Evolutionary conservation across 2,888 invertebrate species (phyloP).

Genomic region (Lithosia quadra): DNA sequence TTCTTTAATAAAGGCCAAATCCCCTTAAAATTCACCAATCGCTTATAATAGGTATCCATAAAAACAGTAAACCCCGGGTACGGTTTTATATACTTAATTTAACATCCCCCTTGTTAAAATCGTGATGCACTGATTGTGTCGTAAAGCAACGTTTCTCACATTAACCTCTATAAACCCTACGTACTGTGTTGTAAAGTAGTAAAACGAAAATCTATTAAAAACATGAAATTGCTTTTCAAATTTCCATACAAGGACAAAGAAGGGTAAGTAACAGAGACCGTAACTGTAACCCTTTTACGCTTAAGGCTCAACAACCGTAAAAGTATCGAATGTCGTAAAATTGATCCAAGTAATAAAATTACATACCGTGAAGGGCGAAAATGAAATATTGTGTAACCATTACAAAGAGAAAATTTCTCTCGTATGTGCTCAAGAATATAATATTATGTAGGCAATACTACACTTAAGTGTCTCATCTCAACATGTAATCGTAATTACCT

Average conservation of each 20-base stretch:
- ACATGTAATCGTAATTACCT: background rate
- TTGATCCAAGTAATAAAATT: constrained; percentile 19
- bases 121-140: constrained; percentile 34
- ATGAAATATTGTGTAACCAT: constrained; percentile 73
- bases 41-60: constrained; percentile 61
- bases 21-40: constrained; percentile 60
- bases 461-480: background rate
- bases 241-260: constrained; percentile 65
- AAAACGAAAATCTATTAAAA: constrained; percentile 59
- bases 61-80: background rate
- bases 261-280: constrained; percentile 59
- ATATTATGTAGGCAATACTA: too few species aligned
- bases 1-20: constrained; percentile 63
- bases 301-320: constrained; percentile 78
- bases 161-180: constrained; percentile 37
- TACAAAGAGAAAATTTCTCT: constrained; percentile 57
- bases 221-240: constrained; percentile 59
- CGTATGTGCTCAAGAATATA: constrained; percentile 15
- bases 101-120: constrained; percentile 33
- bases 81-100: constrained; percentile 18
- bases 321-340: constrained; percentile 64
- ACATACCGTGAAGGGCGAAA: constrained; percentile 52
- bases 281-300: constrained; percentile 77
- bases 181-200: constrained; percentile 41
- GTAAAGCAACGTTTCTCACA: constrained; percentile 40